A percentile compares a stretch with the other conserved stretches of the same genome.
Evolutionary conservation across 2,797 vertebrate species (phyloP).

Genomic region (Novumbra hubbsi): DNA sequence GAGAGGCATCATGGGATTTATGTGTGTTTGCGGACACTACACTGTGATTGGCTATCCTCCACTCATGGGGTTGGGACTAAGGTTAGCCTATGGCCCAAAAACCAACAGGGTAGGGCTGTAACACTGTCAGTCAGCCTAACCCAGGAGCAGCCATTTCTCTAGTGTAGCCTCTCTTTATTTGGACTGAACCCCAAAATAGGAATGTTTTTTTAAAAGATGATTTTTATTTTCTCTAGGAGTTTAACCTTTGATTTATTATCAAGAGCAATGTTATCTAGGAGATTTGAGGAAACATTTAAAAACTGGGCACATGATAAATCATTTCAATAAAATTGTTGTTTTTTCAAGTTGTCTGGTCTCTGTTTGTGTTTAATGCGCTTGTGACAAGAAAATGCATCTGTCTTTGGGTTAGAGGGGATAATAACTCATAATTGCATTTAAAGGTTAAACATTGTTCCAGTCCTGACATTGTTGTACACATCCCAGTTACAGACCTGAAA

Average conservation of each 20-base stretch:
- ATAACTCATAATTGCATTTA: not conserved
- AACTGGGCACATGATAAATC: constrained; percentile 63
- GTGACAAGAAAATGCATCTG: constrained; percentile 4
- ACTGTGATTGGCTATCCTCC: constrained; percentile 71
- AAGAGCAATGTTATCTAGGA: constrained; percentile 54
- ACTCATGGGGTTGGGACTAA: constrained; percentile 40
- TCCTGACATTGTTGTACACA: too few relatives aligned
- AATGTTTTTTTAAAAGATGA: constrained; percentile 49
- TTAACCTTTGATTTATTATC: constrained; percentile 55
- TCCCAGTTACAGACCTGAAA: too few relatives aligned
- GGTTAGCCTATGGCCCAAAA: constrained; percentile 26
- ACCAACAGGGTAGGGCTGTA: constrained; percentile 22
- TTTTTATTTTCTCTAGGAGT: constrained; percentile 55
- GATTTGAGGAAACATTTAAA: constrained; percentile 55
- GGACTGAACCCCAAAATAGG: constrained; percentile 38
- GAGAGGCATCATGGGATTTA: constrained; percentile 69
- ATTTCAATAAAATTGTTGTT: constrained; percentile 77
- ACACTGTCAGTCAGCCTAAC: constrained; percentile 24
- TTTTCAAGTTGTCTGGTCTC: constrained; percentile 54
- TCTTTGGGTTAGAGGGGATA: constrained; percentile 1
- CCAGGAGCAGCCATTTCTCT: constrained; percentile 55
- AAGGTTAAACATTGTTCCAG: too few relatives aligned
- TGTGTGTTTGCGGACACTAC: constrained; percentile 67
- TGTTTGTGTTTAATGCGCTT: constrained; percentile 30
- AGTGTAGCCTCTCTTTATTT: constrained; percentile 69